Base-by-base conservation (phyloP, 1,140 invertebrate species). In the Psilanteris sp. region DNA sequence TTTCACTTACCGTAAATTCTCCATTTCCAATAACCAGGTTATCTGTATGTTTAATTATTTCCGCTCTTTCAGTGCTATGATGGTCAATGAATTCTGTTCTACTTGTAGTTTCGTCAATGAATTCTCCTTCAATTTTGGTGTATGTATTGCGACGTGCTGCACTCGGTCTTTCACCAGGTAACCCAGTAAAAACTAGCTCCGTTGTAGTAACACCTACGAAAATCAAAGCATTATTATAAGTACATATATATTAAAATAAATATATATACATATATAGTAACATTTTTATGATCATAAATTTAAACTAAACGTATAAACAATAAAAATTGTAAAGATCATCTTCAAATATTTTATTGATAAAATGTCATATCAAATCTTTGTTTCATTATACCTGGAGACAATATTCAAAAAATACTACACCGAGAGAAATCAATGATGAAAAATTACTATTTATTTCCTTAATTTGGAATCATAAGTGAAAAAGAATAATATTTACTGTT, bases 101-200 rank as follows among this genome's bases (percentile, higher is more conserved):
- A 32, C 87, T 91, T 26, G 92, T 94, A 1, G 91, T 94, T 78
- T 93, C 91, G 41, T 91, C 90, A 18, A 77, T 90, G 84, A 94
- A 91, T 55, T 94, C 93, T 26, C 93, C 92, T 85, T 94, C 93
- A 24, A 93, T 85, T 86, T 94, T 95, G 0, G 93, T 95, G 89
- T 93, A 96, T 2, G 94, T 96, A 79, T 95, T 95, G 37, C 94
- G 91, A 74, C 94, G 89, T 43, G 94, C 91, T 31, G 93, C 90
- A 74, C 87, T 91, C 8, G 92, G 91, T 74, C 91, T 89, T 83
- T 94, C 92, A 11, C 88, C 88, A 59, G 90, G 85, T 83, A 91
- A 90, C 1, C 92, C 91, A 62, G 91, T 93, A 80, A 91, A 94
- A 73, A 93, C 92, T 46, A 90, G 83, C 77, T 91, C 91, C 14